Percentiles rank a stretch among this genome's conserved stretches.
Conservation (phyloP, 2,113 vertebrate genomes). For the Ailurus styani region DNA sequence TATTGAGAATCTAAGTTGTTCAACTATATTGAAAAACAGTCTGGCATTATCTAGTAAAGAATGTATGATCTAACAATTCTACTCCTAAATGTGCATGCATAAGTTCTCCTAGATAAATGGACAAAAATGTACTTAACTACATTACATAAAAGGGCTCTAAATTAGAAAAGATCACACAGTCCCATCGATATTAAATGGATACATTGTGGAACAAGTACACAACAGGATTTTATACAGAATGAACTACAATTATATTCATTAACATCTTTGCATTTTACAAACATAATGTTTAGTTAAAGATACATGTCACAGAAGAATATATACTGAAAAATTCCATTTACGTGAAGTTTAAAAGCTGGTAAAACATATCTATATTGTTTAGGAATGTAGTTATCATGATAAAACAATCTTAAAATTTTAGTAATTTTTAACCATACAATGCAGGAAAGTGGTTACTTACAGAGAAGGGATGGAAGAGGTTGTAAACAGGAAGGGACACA, state of each 20-base stretch:
- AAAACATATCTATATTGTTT: neutral
- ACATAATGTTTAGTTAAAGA: neutral
- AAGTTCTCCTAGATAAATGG: neutral
- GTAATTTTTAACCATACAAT: neutral
- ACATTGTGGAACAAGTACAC: neutral
- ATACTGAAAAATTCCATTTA: neutral
- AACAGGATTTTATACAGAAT: neutral
- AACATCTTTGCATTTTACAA: neutral
- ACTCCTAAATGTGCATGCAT: neutral
- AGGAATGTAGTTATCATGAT: neutral
- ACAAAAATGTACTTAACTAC: neutral
- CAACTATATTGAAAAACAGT: neutral
- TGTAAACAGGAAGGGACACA: neutral
- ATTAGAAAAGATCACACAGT: neutral
- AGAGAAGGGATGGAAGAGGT: too few relatives aligned
- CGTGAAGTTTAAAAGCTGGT: neutral
- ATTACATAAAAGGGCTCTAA: neutral
- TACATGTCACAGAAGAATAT: neutral
- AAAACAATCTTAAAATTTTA: neutral
- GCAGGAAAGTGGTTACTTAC: neutral
- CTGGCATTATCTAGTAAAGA: neutral
- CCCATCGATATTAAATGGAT: neutral
- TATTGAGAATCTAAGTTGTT: neutral
- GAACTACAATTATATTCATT: neutral
- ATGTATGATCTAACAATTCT: neutral